phyloP scores from a whole-genome alignment of 2,888 invertebrate genomes.

The Xestia rhomboidea region DNA sequence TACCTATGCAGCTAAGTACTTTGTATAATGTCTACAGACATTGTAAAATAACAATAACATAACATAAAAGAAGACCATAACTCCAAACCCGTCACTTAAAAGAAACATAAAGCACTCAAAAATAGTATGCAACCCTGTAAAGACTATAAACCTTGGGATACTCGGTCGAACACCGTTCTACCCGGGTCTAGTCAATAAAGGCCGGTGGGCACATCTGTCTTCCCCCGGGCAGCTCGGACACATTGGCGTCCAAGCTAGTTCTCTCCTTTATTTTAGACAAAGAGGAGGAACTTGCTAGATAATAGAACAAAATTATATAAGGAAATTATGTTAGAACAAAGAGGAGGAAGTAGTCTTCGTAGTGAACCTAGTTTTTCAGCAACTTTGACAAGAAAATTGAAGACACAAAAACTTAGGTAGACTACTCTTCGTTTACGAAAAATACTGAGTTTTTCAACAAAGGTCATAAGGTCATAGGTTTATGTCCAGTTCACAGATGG shows the following conservation, averaged over 20 bases:
- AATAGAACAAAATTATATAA: constrained; percentile 8
- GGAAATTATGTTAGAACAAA: neutral
- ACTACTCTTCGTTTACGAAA: neutral
- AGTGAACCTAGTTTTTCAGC: neutral
- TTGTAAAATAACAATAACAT: neutral
- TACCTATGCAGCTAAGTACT: neutral
- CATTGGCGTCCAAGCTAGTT: constrained; percentile 33
- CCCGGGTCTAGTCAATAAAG: constrained; percentile 66
- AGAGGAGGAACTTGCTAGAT: neutral
- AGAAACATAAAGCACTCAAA: neutral
- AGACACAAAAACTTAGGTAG: neutral
- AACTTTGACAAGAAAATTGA: neutral
- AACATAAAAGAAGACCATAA: neutral
- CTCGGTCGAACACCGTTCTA: constrained; percentile 44
- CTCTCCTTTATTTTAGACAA: constrained; percentile 40
- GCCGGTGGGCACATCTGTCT: constrained; percentile 68
- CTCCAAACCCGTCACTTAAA: neutral
- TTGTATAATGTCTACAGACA: neutral
- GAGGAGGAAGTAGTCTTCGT: neutral
- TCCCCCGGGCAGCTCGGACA: constrained; percentile 52
- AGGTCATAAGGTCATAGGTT: neutral
- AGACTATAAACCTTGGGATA: neutral
- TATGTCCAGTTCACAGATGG: neutral
- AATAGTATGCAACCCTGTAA: constrained; percentile 1
- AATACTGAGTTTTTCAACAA: neutral